Evolutionary conservation across 2,797 vertebrate species (phyloP).

Genomic region (Anabacerthia variegaticeps): DNA sequence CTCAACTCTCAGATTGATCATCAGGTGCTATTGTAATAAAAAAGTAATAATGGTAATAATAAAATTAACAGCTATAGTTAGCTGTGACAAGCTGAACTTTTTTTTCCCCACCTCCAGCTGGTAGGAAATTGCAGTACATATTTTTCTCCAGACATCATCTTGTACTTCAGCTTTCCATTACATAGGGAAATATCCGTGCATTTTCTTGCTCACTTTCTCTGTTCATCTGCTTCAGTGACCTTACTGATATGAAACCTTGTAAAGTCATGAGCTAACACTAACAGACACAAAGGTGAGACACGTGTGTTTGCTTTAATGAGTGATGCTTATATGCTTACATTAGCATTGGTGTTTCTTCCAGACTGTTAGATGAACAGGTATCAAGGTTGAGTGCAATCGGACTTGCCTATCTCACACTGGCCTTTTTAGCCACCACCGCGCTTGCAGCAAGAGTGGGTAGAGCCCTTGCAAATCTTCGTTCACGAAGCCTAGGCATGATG

Average conservation of each 20-base stretch:
- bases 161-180: constrained; percentile 17
- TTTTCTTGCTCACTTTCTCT: constrained; percentile 51
- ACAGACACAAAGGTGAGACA: not conserved
- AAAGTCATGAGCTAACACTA: not conserved
- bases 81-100: constrained; percentile 38
- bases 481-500: too few species aligned
- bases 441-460: too few species aligned
- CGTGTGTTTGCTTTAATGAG: not conserved
- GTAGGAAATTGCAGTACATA: constrained; percentile 63
- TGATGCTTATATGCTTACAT: not conserved
- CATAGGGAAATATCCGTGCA: not conserved
- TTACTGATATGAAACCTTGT: not conserved
- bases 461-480: too few species aligned
- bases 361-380: not conserved
- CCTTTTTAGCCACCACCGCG: too few species aligned
- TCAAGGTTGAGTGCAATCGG: not conserved
- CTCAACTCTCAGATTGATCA: not conserved
- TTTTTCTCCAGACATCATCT: constrained; percentile 63
- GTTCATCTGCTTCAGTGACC: constrained; percentile 51
- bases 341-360: not conserved
- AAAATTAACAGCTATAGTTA: constrained; percentile 74
- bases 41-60: constrained; percentile 7
- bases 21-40: not conserved
- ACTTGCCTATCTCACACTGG: too few species aligned
- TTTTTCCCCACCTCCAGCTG: constrained; percentile 65